Evolutionary conservation across 2,797 vertebrate genomes (phyloP), one percentile per base, ranked within the genome.

Genomic region (Darevskia mixta): DNA sequence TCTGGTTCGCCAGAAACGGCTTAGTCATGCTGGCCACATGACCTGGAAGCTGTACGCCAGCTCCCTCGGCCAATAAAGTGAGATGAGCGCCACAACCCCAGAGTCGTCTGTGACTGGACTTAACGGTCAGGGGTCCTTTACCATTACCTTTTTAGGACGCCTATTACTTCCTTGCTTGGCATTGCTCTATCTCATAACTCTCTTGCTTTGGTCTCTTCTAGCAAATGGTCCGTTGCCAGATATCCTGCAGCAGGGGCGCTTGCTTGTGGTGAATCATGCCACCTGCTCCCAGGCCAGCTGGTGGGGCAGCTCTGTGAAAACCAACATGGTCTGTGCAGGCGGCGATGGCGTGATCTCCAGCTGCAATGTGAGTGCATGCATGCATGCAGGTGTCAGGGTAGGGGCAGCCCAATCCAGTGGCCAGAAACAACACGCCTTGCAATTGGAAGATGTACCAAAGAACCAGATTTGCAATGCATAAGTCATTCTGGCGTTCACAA

Each of bases 271-370:
- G 78, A 88, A 94, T 80, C 93, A 95, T 0, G 90, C 83, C 45
- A 96, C 95, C 0, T 97, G 96, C 55, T 96, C 96, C 69, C 2
- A 75, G 7, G 0, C 80, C 0, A 86, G 9, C 89, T 97, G 96
- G 96, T 97, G 96, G 96, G 96, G 96, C 58, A 90, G 41, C 2
- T 3, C 7, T 0, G 95, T 96, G 87, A 96, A 96, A 87, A 8
- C 20, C 91, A 95, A 0, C 86, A 97, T 97, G 96, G 32, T 96
- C 45, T 97, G 97, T 0, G 96, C 96, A 0, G 95, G 97, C 0
- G 96, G 97, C 0, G 96, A 97, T 0, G 96, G 96, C 5, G 5
- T 93, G 25, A 95, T 1, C 87, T 96, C 96, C 92, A 96, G 96
- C 3, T 97, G 96, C n/a, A 94, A 91, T 0, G 96, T 96, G 93